Base-by-base conservation (phyloP, 2,797 vertebrate genomes). In the Catharus ustulatus region DNA sequence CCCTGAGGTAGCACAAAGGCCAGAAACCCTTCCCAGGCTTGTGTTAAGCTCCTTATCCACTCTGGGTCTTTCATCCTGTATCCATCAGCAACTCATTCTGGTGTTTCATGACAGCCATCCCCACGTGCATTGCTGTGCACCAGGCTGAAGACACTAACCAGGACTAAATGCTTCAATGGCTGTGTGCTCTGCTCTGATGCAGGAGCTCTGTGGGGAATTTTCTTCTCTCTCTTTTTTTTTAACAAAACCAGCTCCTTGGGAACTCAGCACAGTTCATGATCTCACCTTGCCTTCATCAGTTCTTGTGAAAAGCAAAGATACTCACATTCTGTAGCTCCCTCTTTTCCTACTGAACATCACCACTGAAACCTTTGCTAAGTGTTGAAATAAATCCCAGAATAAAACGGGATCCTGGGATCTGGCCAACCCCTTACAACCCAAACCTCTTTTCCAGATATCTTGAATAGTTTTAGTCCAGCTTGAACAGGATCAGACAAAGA, bases 1-100 rank as follows among this genome's bases (percentile, higher is more conserved):
- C 76, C 78, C 84, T 62, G 48, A 91, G 72, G 74, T 58, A 88
- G 29, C 52, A 88, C 43, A 38, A 88, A 89, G 72, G 62, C 71
- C 52, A 71, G 78, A 86, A 93, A 91, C 74, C 61, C 85, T 96
- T 94, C 76, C 58, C 92, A 95, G n/a, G 46, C 78, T 92, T 83
- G 43, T 81, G 72, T 90, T 96, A 94, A 93, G 89, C 59, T 94
- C 67, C 64, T 95, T 80, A 93, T 87, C 49, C 49, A 36, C 67
- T 72, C 45, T 30, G 27, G 38, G 55, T 76, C 91, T 93, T 93
- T 94, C 72, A 84, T 91, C 57, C 73, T 68, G 54, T 67, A 52
- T 63, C 52, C 66, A 74, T 58, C 42, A 87, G 40, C 34, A 87
- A 36, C 20, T 45, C 59, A 66, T 52, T 69, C 52, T 77, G 72